Conservation (phyloP, 92 coral and sea anemone genomes). For the Phenganax subtilis region DNA sequence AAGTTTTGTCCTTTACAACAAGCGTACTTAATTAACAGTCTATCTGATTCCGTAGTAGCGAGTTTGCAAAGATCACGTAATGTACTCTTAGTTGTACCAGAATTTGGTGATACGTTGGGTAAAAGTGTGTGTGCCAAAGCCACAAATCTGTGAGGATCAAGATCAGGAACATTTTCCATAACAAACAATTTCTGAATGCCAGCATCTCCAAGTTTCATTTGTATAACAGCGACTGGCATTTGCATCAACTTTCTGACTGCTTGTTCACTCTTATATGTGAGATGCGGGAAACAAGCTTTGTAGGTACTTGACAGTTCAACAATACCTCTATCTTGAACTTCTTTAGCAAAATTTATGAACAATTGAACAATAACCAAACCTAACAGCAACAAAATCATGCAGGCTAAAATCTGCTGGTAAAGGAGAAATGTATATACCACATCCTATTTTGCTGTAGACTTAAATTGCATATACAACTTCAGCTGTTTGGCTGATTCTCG, state of each 20-base stretch:
- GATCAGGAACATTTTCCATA: constrained; percentile 25
- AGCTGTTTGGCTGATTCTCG: constrained; percentile 35
- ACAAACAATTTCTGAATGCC: constrained; percentile 35
- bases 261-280: constrained; percentile 37
- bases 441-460: constrained; percentile 22
- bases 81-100: constrained; percentile 27
- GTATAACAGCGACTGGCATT: constrained; percentile 37
- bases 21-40: constrained; percentile 40
- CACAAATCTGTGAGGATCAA: constrained; percentile 22
- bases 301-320: constrained; percentile 28
- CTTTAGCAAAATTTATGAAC: constrained; percentile 30
- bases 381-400: constrained; percentile 32
- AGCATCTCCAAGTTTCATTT: constrained; percentile 27
- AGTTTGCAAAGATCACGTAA: constrained; percentile 36
- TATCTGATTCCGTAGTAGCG: constrained; percentile 49
- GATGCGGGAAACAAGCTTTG: constrained; percentile 18
- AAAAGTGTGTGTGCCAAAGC: constrained; percentile 36
- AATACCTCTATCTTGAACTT: background rate
- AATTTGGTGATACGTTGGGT: constrained; percentile 9
- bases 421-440: constrained; percentile 36
- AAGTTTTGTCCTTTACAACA: constrained; percentile 48
- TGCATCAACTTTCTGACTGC: constrained; percentile 41
- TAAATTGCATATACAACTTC: constrained; percentile 20
- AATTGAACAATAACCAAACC: constrained; percentile 31
- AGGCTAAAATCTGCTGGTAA: constrained; percentile 37